Evolutionary conservation across 2,113 vertebrate species (phyloP).

Genomic region (Myotis yumanensis): DNA sequence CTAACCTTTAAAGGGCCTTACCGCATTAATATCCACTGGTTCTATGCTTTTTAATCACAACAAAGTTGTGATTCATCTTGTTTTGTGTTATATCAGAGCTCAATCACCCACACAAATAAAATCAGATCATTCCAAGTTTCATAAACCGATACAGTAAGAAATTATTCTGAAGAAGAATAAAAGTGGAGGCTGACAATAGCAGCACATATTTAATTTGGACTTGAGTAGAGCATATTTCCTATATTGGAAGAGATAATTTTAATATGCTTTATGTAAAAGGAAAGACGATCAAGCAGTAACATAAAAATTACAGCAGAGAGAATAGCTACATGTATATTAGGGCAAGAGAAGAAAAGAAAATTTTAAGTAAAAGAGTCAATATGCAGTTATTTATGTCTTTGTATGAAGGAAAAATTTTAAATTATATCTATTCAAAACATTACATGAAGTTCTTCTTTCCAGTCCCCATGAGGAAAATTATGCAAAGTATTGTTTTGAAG

Average conservation of each 20-base stretch:
- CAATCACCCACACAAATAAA: background rate
- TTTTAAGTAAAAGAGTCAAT: background rate
- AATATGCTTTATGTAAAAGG: constrained; percentile 14
- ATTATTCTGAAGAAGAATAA: constrained; percentile 21
- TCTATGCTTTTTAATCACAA: background rate
- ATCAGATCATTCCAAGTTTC: background rate
- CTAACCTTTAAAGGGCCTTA: background rate
- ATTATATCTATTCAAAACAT: constrained; percentile 29
- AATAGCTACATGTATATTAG: background rate
- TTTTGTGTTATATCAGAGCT: background rate
- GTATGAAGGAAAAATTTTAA: constrained; percentile 45
- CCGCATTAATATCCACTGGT: background rate
- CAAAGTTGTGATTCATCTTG: background rate
- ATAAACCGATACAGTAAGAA: background rate
- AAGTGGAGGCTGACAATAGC: background rate
- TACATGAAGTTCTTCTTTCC: constrained; percentile 17
- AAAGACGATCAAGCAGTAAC: constrained; percentile 1
- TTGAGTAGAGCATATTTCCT: background rate
- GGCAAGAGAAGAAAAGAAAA: background rate
- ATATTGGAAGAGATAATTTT: background rate
- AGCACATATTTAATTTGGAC: background rate
- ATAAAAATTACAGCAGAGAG: background rate
- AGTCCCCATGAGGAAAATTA: constrained; percentile 47
- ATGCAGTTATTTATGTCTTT: background rate
- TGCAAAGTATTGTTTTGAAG: constrained; percentile 61